Base-by-base conservation (phyloP, 2,113 vertebrate genomes). In the Urocolius indicus region DNA sequence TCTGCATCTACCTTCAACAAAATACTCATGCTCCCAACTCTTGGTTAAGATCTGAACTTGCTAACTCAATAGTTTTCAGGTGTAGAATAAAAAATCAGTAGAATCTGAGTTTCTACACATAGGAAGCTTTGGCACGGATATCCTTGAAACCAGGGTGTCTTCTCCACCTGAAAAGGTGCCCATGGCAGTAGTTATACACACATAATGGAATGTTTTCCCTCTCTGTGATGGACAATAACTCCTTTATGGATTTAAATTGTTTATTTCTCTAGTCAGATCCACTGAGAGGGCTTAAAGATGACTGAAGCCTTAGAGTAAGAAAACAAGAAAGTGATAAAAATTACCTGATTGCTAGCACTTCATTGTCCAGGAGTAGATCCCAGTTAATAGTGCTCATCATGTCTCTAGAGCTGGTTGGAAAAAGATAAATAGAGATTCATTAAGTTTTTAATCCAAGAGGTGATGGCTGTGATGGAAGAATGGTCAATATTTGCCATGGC, bases 91-190 rank as follows among this genome's bases (percentile, higher is more conserved):
- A 16, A 11, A 30, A 45, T 20, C 12, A 67, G 9, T 29, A 5
- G 6, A 3, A 5, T 22, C 21, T 62, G 46, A 57, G 51, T 32
- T 58, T 36, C 23, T 46, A 27, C 19, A 16, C 1, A 0, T 1
- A 10, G 27, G 29, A 54, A 81, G 48, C 6, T 46, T 81, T 71
- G 73, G 8, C 29, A 30, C 1, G 21, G 46, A 41, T 17, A 45
- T 14, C 41, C 17, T 74, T 11, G 5, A 13, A 59, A 87, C 9
- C 20, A 63, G 16, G 10, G 36, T 30, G 46, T 18, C 36, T 66
- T 69, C 38, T 58, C 49, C 36, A 71, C 27, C 36, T 54, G 11
- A 36, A n/a, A n/a, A n/a, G n/a, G n/a, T n/a, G n/a, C 17, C 67
- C 6, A 0, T 24, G 20, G 43, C 38, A 55, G 51, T 16, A 89